phyloP scores from a whole-genome alignment of 2,113 vertebrate species.

The Amphilophus citrinellus region DNA sequence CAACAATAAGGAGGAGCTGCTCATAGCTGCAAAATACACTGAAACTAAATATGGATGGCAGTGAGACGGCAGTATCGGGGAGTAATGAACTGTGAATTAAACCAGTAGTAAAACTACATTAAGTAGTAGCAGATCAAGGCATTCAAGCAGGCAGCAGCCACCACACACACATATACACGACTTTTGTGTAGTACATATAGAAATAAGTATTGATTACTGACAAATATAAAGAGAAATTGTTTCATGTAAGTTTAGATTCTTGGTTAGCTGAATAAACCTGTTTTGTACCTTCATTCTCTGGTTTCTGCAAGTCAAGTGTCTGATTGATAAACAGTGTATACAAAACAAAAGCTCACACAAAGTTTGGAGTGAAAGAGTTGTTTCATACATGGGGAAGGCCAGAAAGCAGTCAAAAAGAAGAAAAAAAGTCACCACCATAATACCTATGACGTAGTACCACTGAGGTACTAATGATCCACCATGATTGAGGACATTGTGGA shows the following conservation, averaged over 20 bases:
- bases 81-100: background rate
- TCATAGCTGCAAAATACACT: background rate
- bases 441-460: background rate
- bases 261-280: background rate
- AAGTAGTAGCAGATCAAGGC: background rate
- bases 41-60: background rate
- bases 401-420: too few species aligned
- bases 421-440: background rate
- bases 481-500: background rate
- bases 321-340: background rate
- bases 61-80: background rate
- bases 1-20: background rate
- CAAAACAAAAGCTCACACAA: background rate
- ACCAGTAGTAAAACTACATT: background rate
- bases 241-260: constrained; percentile 2
- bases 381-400: background rate
- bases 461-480: background rate
- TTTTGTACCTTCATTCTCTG: fast-evolving
- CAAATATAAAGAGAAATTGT: background rate
- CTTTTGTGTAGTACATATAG: background rate
- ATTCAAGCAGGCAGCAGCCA: background rate
- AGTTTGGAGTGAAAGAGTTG: background rate
- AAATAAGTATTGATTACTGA: background rate
- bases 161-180: background rate
- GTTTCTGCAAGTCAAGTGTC: fast-evolving